Conservation (phyloP, 1,140 invertebrate species). For the Paraescarpia echinospica region DNA sequence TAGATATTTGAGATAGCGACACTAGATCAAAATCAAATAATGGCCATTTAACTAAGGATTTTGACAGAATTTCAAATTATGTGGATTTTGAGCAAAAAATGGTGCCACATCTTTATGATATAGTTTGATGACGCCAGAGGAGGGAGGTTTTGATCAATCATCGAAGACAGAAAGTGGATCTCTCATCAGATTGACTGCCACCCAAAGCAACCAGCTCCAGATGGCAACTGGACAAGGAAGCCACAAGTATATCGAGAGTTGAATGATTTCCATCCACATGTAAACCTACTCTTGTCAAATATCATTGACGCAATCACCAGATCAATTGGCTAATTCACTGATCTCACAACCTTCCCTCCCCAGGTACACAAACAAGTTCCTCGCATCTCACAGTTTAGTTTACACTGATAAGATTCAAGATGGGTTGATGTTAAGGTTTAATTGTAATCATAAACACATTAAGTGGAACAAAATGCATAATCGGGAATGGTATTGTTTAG, state of each 20-base stretch:
- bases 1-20: no score
- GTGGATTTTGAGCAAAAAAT: no score
- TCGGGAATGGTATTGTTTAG: background rate
- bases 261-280: background rate
- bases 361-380: background rate
- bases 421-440: no score
- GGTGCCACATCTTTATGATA: no score
- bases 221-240: background rate
- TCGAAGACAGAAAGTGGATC: no score
- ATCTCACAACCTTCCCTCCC: background rate
- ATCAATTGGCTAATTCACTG: background rate
- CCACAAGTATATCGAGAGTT: background rate
- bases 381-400: background rate
- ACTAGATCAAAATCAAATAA: no score
- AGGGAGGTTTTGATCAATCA: no score
- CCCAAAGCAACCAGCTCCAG: background rate
- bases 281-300: background rate
- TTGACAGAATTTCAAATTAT: no score
- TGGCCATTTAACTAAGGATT: no score
- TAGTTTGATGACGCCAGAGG: background rate
- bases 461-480: background rate
- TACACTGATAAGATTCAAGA: background rate
- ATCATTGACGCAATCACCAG: background rate
- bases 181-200: no score
- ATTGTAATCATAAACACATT: no score